These are phyloP conservation scores for Austrofundulus limnaeus DNA, from an alignment of 2,113 vertebrate genomes.

Conservation along the genomic window DNA sequence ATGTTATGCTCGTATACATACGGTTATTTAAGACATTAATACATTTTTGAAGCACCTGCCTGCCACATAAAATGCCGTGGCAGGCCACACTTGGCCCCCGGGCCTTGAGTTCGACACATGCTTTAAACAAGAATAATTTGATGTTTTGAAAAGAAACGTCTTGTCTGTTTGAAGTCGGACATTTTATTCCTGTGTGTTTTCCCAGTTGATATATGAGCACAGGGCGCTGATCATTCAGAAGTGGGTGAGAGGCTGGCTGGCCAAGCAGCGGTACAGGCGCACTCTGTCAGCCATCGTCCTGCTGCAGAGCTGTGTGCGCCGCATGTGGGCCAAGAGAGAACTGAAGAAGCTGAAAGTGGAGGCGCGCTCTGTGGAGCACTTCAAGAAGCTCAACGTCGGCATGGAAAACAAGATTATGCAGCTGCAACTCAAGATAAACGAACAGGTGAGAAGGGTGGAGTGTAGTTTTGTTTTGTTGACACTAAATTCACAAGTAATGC, in stretches of 20 bases:
- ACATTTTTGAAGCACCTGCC: no score
- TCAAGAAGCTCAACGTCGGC: slow-evolving; percentile 91
- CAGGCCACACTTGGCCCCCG: no score
- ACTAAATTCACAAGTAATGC: no score
- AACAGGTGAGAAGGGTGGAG: slow-evolving; percentile 82
- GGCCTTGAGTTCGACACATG: no score
- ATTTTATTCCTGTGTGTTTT: neutral
- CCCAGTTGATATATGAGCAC: slow-evolving; percentile 86
- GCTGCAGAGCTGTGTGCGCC: slow-evolving; percentile 91
- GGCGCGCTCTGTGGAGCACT: slow-evolving; percentile 93
- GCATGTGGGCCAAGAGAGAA: slow-evolving; percentile 88
- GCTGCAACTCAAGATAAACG: slow-evolving; percentile 91
- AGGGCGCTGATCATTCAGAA: slow-evolving; percentile 89
- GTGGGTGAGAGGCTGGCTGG: slow-evolving; percentile 86
- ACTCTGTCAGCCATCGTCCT: slow-evolving; percentile 81
- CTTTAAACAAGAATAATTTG: neutral
- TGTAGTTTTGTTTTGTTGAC: no score
- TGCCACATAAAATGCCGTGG: no score
- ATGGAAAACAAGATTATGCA: slow-evolving; percentile 99
- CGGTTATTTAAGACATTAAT: no score
- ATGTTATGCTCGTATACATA: no score
- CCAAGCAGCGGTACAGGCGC: slow-evolving; percentile 75
- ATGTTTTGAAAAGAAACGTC: neutral
- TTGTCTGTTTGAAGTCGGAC: neutral
- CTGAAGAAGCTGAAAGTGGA: slow-evolving; percentile 93